These are phyloP conservation scores for Stictonetta naevosa DNA, from an alignment of 2,113 vertebrate genomes.

Conservation along the genomic window DNA sequence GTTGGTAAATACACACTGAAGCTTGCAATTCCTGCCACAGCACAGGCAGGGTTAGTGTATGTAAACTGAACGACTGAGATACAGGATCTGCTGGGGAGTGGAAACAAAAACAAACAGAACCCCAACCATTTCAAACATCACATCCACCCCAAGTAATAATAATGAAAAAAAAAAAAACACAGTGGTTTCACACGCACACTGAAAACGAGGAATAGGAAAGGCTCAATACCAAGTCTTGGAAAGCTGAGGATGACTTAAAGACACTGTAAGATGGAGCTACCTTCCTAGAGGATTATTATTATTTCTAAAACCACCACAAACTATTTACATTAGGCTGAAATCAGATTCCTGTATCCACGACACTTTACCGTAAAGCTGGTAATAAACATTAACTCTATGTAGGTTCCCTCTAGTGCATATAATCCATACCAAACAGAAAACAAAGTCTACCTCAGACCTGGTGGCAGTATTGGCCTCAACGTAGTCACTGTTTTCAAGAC, in stretches of 20 bases:
- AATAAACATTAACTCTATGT: neutral
- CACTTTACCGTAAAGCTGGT: neutral
- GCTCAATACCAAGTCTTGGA: neutral
- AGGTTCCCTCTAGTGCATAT: neutral
- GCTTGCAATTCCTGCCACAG: neutral
- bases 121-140: neutral
- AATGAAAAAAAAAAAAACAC: neutral
- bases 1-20: neutral
- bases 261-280: neutral
- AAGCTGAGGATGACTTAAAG: neutral
- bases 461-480: neutral
- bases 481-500: neutral
- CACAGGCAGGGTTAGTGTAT: neutral
- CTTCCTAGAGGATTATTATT: neutral
- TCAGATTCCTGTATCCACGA: neutral
- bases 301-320: neutral
- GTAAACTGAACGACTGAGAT: neutral
- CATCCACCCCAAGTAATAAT: neutral
- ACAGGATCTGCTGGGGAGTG: neutral
- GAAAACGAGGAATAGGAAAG: neutral
- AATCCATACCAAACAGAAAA: neutral
- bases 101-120: constrained; percentile 21
- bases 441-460: neutral
- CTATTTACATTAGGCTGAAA: neutral
- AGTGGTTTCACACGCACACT: neutral